Base-by-base conservation (phyloP, 2,888 invertebrate species). In the Drosophila crucigera region DNA sequence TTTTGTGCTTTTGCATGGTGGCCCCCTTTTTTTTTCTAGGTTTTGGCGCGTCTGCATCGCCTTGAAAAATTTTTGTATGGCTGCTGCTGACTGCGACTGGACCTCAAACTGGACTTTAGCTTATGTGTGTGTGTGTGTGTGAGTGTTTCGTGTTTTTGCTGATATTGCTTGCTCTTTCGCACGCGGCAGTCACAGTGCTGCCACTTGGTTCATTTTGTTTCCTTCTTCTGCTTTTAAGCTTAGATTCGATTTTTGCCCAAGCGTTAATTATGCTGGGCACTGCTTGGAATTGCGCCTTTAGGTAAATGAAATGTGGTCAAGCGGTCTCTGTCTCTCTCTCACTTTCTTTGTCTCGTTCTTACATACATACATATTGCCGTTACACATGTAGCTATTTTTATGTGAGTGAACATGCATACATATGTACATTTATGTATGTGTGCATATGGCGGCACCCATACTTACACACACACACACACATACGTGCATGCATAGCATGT, bases 1-100 rank as follows among this genome's bases (percentile, higher is more conserved):
- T 41, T 67, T 66, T 84, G 69, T 76, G 71, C 71, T 71, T 73
- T 80, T 78, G 78, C 71, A 73, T 77, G 73, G 80, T 77, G 79
- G 73, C 72, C 81, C 78, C 74, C 65, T 75, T 16, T 55, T 10
- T 56, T 39, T 56, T 41, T 58, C 5, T 83, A n/a, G 68, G 80
- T 91, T 89, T 91, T 83, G 83, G 78, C 90, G 82, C 86, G 91
- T 78, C 79, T 90, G 76, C 83, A 82, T 83, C 78, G 89, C 91
- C 87, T 89, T 83, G 90, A 90, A 90, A 89, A 78, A 75, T 83
- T 80, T 76, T 83, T 80, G 78, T 88, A 81, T 81, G 87, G 84
- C 87, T 83, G 84, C 84, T 66, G 68, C 84, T 64, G 65, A 53
- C 49, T 67, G 68, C 74, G 76, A 85, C 77, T 78, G 74, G 78